phyloP scores from a whole-genome alignment of 2,113 vertebrate species.

The Phoxinus phoxinus region DNA sequence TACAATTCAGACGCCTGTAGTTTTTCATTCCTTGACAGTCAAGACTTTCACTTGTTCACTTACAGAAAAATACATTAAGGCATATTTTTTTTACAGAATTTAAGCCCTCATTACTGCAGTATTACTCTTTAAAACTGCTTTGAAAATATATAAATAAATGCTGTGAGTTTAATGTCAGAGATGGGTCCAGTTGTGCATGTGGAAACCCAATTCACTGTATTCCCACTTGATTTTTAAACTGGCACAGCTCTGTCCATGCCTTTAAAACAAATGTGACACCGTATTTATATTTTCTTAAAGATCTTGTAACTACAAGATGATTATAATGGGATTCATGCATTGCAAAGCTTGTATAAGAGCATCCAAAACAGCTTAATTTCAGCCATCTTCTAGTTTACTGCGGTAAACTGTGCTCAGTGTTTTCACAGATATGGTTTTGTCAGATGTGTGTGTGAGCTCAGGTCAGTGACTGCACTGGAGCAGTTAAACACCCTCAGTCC shows the following conservation, averaged over 20 bases:
- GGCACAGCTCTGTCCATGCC: not conserved
- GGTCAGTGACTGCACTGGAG: not conserved
- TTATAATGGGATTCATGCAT: not conserved
- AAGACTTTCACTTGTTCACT: not conserved
- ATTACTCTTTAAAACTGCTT: not conserved
- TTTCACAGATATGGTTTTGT: not conserved
- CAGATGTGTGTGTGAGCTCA: not conserved
- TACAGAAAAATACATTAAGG: not conserved
- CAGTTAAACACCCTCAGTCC: constrained; percentile 4
- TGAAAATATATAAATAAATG: not conserved
- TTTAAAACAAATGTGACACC: not conserved
- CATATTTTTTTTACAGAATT: not conserved
- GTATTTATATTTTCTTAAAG: not conserved
- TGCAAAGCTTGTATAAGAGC: not conserved
- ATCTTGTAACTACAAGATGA: not conserved
- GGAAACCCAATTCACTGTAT: not conserved
- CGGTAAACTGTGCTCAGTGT: not conserved
- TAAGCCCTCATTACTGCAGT: not conserved
- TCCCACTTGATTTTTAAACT: not conserved
- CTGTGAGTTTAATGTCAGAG: too few relatives aligned
- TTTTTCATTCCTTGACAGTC: not conserved
- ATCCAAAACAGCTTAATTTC: not conserved
- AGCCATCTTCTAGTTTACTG: not conserved
- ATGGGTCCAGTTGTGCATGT: too few relatives aligned
- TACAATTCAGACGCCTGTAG: not conserved